Evolutionary conservation across 37 sponge, comb jelly and placozoan species (phyloP).

Genomic region (Hexactinellida sp.): DNA sequence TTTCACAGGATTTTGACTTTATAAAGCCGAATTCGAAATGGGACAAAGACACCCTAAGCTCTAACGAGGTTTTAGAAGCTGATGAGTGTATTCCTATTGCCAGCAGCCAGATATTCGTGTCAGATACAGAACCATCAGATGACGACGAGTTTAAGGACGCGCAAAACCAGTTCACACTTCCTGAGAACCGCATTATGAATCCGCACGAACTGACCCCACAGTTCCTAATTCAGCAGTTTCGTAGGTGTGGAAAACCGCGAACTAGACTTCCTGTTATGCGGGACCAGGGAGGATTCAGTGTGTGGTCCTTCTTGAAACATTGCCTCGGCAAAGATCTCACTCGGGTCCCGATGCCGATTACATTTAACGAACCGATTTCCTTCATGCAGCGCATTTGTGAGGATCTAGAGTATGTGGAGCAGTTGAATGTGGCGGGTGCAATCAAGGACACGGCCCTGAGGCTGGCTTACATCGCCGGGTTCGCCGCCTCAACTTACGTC

Average conservation of each 20-base stretch:
- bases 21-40: neutral
- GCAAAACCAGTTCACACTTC: neutral
- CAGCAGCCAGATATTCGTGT: neutral
- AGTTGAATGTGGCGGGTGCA: constrained; percentile 64
- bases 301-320: constrained; percentile 48
- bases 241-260: neutral
- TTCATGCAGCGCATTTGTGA: constrained; percentile 81
- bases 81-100: neutral
- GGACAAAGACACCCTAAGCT: neutral
- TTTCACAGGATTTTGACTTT: neutral
- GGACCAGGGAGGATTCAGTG: constrained; percentile 6
- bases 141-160: neutral
- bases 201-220: neutral
- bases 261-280: neutral
- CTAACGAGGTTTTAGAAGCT: neutral
- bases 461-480: constrained; percentile 56
- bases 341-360: constrained; percentile 73
- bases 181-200: neutral
- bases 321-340: constrained; percentile 77
- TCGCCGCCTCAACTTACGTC: constrained; percentile 39
- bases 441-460: constrained; percentile 16
- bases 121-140: neutral
- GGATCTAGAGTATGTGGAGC: constrained; percentile 77
- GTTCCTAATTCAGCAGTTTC: neutral
- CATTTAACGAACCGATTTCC: constrained; percentile 87